Conservation (phyloP, 53 echinoderm and acorn worm genomes). For the Holothuria scabra region DNA sequence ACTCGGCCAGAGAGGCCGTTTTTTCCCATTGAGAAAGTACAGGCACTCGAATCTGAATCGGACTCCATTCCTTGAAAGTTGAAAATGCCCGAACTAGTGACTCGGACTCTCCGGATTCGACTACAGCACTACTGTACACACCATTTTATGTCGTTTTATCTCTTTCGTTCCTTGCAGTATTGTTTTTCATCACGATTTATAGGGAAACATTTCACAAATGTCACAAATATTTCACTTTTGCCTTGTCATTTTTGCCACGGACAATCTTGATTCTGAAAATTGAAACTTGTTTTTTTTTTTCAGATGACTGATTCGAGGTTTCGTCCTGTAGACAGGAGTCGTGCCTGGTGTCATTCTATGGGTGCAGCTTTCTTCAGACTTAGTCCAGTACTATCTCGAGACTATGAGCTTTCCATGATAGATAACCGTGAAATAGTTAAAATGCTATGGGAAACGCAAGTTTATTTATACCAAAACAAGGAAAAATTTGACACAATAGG, state of each 20-base stretch:
- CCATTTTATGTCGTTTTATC: no score
- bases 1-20: no score
- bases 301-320: conserved; percentile 74
- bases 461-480: conserved; percentile 74
- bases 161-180: no score
- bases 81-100: no score
- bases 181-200: no score
- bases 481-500: conserved; percentile 70
- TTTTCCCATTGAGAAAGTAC: no score
- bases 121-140: no score
- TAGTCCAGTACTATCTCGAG: conserved; percentile 73
- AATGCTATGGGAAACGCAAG: conserved; percentile 90
- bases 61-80: no score
- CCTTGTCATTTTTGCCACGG: background rate
- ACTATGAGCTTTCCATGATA: conserved; percentile 72
- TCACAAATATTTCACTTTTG: background rate
- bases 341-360: conserved; percentile 91
- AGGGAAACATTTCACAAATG: background rate
- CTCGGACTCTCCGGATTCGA: no score
- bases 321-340: conserved; percentile 80
- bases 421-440: conserved; percentile 64
- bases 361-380: conserved; percentile 89
- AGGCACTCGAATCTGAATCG: no score
- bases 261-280: no score
- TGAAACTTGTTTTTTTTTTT: background rate